Percentiles rank a stretch among this genome's conserved stretches.
Conservation (phyloP, 2,797 vertebrate species). For the Cygnus olor region DNA sequence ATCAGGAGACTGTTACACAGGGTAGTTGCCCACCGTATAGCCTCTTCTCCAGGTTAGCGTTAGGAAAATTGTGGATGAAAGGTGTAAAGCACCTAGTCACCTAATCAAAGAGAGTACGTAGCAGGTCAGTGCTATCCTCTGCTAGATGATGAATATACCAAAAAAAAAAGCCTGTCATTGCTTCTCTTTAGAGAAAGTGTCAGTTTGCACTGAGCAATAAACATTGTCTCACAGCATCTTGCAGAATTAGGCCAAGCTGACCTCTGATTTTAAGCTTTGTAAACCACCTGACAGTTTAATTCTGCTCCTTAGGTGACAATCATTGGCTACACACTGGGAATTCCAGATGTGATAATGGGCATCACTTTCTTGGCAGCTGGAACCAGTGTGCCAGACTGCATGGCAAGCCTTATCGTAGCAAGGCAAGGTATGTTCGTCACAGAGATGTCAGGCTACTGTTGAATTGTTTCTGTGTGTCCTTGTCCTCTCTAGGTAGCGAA, state of each 20-base stretch:
- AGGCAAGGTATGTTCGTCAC: constrained; percentile 86
- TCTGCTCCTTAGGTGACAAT: constrained; percentile 87
- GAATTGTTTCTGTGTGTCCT: background rate
- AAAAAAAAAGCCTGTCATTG: background rate
- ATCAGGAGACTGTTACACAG: background rate
- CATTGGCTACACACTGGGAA: constrained; percentile 94
- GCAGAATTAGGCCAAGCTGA: background rate
- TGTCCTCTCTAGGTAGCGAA: background rate
- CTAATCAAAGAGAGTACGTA: background rate
- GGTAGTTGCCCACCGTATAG: background rate
- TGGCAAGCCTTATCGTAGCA: constrained; percentile 97
- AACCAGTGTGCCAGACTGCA: constrained; percentile 97
- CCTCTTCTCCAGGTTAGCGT: background rate
- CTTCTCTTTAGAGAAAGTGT: background rate
- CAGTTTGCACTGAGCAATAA: background rate
- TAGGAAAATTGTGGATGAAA: background rate
- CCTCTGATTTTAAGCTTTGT: background rate
- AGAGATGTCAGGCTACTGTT: background rate
- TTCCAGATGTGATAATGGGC: constrained; percentile 98
- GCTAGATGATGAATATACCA: background rate
- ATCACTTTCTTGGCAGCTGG: constrained; percentile 97
- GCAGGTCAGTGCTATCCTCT: background rate
- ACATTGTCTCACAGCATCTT: background rate
- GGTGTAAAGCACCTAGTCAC: background rate
- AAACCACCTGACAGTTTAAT: background rate